Base-by-base conservation (phyloP, 2,113 vertebrate genomes). In the Romanogobio albipinnatus region DNA sequence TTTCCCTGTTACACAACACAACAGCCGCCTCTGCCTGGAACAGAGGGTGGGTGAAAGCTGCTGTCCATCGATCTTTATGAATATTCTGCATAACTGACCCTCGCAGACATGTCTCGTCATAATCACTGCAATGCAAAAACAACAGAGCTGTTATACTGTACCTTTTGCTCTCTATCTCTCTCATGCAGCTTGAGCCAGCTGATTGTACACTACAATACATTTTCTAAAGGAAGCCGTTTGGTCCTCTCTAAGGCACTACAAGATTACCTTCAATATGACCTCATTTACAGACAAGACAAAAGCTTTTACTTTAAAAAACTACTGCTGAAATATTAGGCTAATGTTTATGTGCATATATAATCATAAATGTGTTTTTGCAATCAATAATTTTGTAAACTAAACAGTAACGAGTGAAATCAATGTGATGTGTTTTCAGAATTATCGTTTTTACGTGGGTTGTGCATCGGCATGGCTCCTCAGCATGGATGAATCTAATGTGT, bases 1-100 rank as follows among this genome's bases (percentile, higher is more conserved):
- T 43, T 49, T 77, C 33, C 62, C 24, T 66, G 86, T 90, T 90
- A 89, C 74, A 87, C 79, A 89, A 90, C 74, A 87, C 79, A 89
- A 87, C 86, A 85, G 68, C 87, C 79, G 86, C 74, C 82, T 74
- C 43, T 78, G 79, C 83, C 74, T 71, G 71, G 47, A 19, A 75
- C 62, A 73, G 62, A 78, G 58, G 81, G 86, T 81, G 82, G 84
- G 53, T 75, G 86, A 29, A 77, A 8, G 74, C 78, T 71, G 66
- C 59, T 74, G 82, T 62, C 71, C 81, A 80, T 79, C 19, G n/a
- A 79, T 86, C 78, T 66, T 77, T 66, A 80, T 43, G 78, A 75
- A 81, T 81, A 80, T 51, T 70, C 73, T 39, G 53, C 84, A 85
- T 56, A 51, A 59, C 58, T 61, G 64, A 64, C 47, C 75, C 51